Evolutionary conservation across 2,113 vertebrate genomes (phyloP), one percentile per base, ranked within the genome.

Genomic region (Xenopus laevis): DNA sequence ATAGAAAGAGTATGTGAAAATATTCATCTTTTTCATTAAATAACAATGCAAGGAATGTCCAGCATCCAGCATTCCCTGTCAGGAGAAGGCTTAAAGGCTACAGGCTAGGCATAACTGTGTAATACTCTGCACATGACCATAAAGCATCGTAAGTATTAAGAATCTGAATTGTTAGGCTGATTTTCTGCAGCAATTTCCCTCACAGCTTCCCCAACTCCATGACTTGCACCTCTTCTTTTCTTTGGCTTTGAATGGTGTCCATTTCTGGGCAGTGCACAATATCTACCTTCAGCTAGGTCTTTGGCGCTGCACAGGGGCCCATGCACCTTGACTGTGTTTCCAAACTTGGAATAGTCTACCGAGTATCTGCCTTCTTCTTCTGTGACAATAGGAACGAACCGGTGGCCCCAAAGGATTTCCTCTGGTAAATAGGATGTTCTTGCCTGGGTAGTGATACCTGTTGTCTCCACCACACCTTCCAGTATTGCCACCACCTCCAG

Each of bases 281-380:
- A 64, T 21, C 33, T 70, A 27, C 74, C 74, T 57, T 77, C 88
- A 80, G 90, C 88, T 76, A 92, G 84, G 79, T 92, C 90, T 63
- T 87, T 89, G 68, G 91, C 88, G 18, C 92, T 93, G 71, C 91
- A 90, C 0, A 84, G 81, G 0, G 92, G 78, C 87, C 91, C 91
- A 44, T 83, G 83, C 11, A 92, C 82, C 0, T 87, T 85, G 0
- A 89, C 84, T 0, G 92, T 94, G 81, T 94, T 94, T 7, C 92
- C 92, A 1, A 94, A 94, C 82, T 94, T 94, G n/a, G 91, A 93
- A 80, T 94, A 94, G 77, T 94, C 88, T 1, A 93, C 88, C 0
- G 89, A 90, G 82, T 93, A 92, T 0, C 87, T 84, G 0, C 87
- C 86, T 3, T 94, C 92, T 71, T 94, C 92, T 73, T 94, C 92